phyloP scores from a whole-genome alignment of 2,888 invertebrate species.

The Entomobrya multifasciata region DNA sequence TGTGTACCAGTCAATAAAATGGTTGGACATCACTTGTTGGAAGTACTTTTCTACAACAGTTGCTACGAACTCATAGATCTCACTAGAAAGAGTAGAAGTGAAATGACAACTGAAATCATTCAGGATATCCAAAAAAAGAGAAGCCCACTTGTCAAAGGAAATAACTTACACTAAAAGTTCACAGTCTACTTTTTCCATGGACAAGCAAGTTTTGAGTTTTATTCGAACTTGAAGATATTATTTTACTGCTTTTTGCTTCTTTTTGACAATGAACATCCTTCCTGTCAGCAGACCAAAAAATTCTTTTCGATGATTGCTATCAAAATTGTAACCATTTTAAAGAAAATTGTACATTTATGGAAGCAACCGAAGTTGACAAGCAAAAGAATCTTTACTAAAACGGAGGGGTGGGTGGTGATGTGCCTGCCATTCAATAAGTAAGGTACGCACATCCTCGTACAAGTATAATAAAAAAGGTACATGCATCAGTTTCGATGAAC shows the following conservation, averaged over 20 bases:
- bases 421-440: too few species aligned
- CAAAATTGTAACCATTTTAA: not conserved
- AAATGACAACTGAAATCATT: constrained; percentile 49
- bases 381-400: too few species aligned
- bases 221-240: not conserved
- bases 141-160: constrained; percentile 35
- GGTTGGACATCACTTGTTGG: too few species aligned
- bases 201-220: not conserved
- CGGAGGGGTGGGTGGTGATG: too few species aligned
- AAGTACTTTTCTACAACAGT: too few species aligned
- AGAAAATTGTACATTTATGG: not conserved
- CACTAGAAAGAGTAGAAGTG: not conserved
- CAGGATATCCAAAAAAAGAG: not conserved
- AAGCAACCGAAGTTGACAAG: not conserved
- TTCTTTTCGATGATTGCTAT: not conserved
- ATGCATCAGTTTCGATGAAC: not conserved
- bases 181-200: not conserved
- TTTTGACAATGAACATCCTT: not conserved
- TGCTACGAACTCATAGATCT: not conserved
- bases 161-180: constrained; percentile 2
- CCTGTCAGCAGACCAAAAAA: not conserved
- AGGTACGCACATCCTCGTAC: not conserved
- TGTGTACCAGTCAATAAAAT: too few species aligned
- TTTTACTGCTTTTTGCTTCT: too few species aligned
- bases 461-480: not conserved